Percentiles rank a stretch among this genome's conserved stretches.
Evolutionary conservation across 92 coral and sea anemone genomes (phyloP).

Genomic region (Phenganax subtilis): DNA sequence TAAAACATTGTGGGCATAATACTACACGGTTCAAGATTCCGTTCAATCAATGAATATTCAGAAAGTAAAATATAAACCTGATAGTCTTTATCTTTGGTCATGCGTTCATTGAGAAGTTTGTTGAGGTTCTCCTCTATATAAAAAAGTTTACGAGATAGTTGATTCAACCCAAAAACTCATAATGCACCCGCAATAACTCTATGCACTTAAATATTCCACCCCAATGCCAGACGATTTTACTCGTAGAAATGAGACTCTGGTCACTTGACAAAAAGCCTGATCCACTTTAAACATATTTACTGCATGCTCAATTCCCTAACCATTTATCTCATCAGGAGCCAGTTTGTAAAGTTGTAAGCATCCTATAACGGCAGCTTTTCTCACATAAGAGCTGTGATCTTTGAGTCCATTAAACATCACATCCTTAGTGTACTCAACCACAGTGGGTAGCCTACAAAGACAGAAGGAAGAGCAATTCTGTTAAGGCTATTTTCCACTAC

Average conservation of each 20-base stretch:
- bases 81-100: conserved; percentile 10
- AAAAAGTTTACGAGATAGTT: neutral
- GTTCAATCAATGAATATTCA: no score
- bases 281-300: neutral
- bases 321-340: conserved; percentile 72
- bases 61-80: neutral
- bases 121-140: neutral
- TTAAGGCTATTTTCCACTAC: no score
- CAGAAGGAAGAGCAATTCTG: no score
- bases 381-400: conserved; percentile 78
- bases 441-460: conserved; percentile 69
- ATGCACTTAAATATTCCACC: no score
- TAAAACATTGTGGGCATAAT: no score
- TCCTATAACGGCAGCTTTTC: conserved; percentile 88
- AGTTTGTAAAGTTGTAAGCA: conserved; percentile 84
- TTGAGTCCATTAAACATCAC: conserved; percentile 65
- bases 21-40: no score
- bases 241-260: no score
- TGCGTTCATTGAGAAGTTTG: neutral
- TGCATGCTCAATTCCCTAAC: conserved; percentile 13
- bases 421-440: conserved; percentile 86
- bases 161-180: no score
- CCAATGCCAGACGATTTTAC: no score
- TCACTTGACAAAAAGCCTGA: neutral
- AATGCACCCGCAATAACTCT: no score